Evolutionary conservation across 2,888 invertebrate species (phyloP).

Genomic region (Epiblema foenella): DNA sequence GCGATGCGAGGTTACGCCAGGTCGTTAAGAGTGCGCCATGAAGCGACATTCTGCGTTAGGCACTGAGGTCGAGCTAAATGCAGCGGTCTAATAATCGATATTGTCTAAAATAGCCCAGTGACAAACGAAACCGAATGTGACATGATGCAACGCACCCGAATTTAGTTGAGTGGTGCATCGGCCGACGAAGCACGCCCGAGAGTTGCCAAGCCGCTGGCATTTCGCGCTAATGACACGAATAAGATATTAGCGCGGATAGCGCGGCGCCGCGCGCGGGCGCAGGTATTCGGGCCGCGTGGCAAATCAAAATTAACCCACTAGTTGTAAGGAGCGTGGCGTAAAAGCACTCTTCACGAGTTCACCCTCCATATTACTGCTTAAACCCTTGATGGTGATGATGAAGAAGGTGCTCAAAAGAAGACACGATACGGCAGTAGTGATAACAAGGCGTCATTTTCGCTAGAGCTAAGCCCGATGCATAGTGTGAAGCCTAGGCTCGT

Average conservation of each 20-base stretch:
- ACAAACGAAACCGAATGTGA: constrained; percentile 84
- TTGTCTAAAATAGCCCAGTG: constrained; percentile 82
- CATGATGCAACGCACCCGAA: constrained; percentile 83
- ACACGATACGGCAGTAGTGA: neutral
- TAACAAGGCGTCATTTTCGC: constrained; percentile 13
- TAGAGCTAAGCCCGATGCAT: constrained; percentile 22
- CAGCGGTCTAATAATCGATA: constrained; percentile 82
- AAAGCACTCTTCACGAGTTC: constrained; percentile 9
- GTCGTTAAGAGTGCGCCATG: constrained; percentile 67
- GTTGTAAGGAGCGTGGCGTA: constrained; percentile 27
- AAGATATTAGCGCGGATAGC: constrained; percentile 82
- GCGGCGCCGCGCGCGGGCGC: constrained; percentile 63
- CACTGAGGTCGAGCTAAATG: constrained; percentile 77
- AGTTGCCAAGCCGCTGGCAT: constrained; percentile 82
- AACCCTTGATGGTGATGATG: no score
- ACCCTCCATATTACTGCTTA: neutral
- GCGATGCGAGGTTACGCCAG: constrained; percentile 71
- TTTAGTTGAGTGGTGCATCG: constrained; percentile 81
- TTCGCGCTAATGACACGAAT: constrained; percentile 84
- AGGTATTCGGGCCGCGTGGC: constrained; percentile 72
- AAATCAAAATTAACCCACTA: constrained; percentile 66
- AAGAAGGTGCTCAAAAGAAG: neutral
- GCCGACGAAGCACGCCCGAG: constrained; percentile 65
- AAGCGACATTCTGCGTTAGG: constrained; percentile 52
- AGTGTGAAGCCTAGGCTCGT: constrained; percentile 8